Conservation (phyloP, 2,888 invertebrate species). For the Lycophotia porphyrea region DNA sequence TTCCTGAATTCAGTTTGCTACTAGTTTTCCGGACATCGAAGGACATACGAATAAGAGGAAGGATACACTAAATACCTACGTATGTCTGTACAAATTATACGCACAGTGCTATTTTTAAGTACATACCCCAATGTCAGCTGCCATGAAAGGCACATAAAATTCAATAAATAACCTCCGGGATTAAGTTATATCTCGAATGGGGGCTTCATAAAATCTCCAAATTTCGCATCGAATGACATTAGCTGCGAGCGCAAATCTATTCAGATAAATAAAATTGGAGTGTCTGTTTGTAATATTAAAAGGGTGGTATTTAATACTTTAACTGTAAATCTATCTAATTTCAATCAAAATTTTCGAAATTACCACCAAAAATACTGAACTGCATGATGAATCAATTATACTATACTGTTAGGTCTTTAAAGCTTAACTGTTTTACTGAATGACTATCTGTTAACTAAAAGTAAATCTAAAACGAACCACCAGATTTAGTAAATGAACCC, state of each 20-base stretch:
- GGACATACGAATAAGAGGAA: not conserved
- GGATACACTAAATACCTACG: slow-evolving; percentile 1
- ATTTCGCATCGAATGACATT: slow-evolving; percentile 65
- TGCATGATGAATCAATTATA: no score
- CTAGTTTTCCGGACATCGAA: not conserved
- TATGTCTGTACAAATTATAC: slow-evolving; percentile 19
- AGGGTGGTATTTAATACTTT: no score
- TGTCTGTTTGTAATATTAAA: no score
- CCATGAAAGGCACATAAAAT: slow-evolving; percentile 49
- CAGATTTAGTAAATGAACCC: no score
- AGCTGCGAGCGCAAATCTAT: slow-evolving; percentile 33
- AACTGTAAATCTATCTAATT: no score
- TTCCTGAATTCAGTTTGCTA: slow-evolving; percentile 4
- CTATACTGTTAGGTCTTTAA: no score
- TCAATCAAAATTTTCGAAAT: no score
- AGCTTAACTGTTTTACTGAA: no score
- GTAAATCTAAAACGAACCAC: no score
- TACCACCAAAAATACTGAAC: no score
- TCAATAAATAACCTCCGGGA: slow-evolving; percentile 54
- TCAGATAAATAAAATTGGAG: no score
- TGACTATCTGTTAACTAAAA: no score
- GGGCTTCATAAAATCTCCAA: slow-evolving; percentile 59
- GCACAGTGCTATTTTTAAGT: slow-evolving; percentile 10
- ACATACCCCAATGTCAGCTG: slow-evolving; percentile 30
- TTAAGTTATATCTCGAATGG: slow-evolving; percentile 51